A percentile compares a stretch with the other conserved stretches of the same genome.
These are phyloP conservation scores for Cosmia pyralina DNA, from an alignment of 2,888 invertebrate species.

Conservation along the genomic window DNA sequence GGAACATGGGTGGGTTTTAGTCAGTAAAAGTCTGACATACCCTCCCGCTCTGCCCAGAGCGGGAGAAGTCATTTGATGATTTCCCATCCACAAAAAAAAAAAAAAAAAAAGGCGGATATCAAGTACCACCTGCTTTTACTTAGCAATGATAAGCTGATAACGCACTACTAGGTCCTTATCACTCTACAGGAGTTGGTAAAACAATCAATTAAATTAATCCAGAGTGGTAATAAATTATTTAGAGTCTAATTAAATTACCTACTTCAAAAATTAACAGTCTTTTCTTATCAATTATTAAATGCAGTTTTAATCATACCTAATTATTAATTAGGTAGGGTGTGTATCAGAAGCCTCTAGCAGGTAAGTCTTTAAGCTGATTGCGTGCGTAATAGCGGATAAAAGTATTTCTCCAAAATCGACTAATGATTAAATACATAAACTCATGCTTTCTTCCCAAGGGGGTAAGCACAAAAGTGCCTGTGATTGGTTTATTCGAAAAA, in stretches of 20 bases:
- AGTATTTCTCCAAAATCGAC: neutral
- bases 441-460: too few species aligned
- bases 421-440: neutral
- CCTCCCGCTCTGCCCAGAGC: too few species aligned
- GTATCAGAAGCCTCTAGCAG: neutral
- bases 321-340: neutral
- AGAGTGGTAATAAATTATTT: conserved; percentile 17
- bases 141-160: conserved; percentile 5
- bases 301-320: neutral
- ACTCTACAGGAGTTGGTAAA: neutral
- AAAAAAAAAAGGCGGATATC: too few species aligned
- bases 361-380: conserved; percentile 8
- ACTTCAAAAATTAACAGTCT: neutral
- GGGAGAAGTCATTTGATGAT: too few species aligned
- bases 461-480: too few species aligned
- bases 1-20: too few species aligned
- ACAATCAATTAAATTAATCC: conserved; percentile 2
- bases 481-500: too few species aligned
- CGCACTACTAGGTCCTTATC: conserved; percentile 3
- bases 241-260: neutral
- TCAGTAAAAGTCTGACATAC: too few species aligned
- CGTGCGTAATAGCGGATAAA: neutral
- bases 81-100: too few species aligned
- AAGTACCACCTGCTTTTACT: neutral
- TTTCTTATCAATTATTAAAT: conserved; percentile 22